These are phyloP conservation scores for Danio rerio DNA, from an alignment of 2,113 vertebrate species.

Conservation along the genomic window GRCz12tu NC_133178.1:20193501-20194000, in stretches of 20 bases:
- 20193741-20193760: not conserved
- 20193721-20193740: not conserved
- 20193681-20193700: not conserved
- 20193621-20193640: not conserved
- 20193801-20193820: no score
- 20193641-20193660: not conserved
- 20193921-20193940: no score
- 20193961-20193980: no score
- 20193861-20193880: no score
- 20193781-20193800: no score
- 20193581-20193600: not conserved
- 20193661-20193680: slow-evolving; percentile 7
- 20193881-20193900: no score
- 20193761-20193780: no score
- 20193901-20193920: no score
- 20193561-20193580: not conserved
- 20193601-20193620: not conserved
- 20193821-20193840: no score
- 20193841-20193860: no score
- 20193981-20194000: no score
- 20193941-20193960: no score
- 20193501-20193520: not conserved
- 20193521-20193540: slow-evolving; percentile 1
- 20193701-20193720: not conserved
- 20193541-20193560: not conserved